These are phyloP conservation scores for Alviniconcha marisindica DNA, from an alignment of 1,140 invertebrate species.

Conservation along the genomic window DNA sequence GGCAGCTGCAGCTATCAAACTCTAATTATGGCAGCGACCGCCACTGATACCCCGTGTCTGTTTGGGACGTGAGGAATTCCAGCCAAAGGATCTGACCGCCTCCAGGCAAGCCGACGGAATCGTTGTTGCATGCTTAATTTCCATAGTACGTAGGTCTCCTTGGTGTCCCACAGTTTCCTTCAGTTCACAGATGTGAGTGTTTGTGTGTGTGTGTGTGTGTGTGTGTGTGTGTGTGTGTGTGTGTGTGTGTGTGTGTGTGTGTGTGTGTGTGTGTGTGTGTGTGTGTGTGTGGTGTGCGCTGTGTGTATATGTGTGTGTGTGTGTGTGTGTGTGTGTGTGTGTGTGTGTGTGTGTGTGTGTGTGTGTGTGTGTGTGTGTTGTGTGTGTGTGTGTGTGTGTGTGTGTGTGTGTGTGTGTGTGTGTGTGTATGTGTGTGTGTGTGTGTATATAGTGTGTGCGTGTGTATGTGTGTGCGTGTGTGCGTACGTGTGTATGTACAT, in stretches of 20 bases:
- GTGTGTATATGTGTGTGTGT: neutral
- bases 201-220: slow-evolving; percentile 21
- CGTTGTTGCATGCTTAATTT: no score
- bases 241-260: slow-evolving; percentile 19
- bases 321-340: slow-evolving; percentile 19
- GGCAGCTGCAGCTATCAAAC: no score
- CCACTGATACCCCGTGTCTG: no score
- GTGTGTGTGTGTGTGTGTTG: slow-evolving; percentile 14
- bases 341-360: neutral
- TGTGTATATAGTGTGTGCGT: neutral
- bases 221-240: slow-evolving; percentile 19
- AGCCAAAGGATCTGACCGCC: no score
- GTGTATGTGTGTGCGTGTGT: neutral
- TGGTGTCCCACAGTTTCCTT: no score
- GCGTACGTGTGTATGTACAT: no score
- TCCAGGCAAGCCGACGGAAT: no score
- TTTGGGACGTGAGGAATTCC: no score
- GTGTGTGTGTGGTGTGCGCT: neutral
- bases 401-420: neutral
- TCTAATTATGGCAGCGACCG: no score
- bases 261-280: slow-evolving; percentile 18
- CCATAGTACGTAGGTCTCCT: no score
- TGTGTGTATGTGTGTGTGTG: neutral
- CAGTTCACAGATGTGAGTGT: slow-evolving; percentile 7
- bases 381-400: neutral